phyloP scores from a whole-genome alignment of 2,797 vertebrate genomes.

The Lagocephalus sceleratus region DNA sequence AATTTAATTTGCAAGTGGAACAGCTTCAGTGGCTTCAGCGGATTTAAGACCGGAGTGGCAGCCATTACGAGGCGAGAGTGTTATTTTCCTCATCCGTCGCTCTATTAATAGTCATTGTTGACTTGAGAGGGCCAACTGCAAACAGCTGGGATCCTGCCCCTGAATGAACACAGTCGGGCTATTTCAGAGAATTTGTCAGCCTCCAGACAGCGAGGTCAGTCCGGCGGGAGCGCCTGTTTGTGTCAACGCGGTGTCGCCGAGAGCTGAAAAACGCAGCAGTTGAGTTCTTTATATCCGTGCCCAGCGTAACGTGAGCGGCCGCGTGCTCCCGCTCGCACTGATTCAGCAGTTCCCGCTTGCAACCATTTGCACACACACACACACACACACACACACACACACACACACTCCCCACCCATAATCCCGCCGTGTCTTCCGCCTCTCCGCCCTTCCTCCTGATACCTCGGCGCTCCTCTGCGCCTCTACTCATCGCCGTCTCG shows the following conservation, averaged over 20 bases:
- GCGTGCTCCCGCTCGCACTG: constrained; percentile 37
- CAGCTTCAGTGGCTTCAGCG: constrained; percentile 38
- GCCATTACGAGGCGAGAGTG: constrained; percentile 39
- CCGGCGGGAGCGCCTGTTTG: constrained; percentile 30
- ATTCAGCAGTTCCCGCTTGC: constrained; percentile 56
- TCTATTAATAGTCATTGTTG: constrained; percentile 49
- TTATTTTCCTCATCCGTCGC: constrained; percentile 42
- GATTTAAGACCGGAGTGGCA: constrained; percentile 49
- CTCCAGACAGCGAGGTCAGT: constrained; percentile 23
- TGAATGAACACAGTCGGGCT: constrained; percentile 21
- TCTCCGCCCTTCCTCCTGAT: constrained; percentile 6
- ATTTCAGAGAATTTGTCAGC: constrained; percentile 34
- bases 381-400: no score
- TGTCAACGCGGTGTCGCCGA: constrained; percentile 1
- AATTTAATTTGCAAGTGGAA: constrained; percentile 76
- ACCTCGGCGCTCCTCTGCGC: not conserved
- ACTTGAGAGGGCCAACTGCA: constrained; percentile 21
- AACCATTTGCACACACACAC: constrained; percentile 30
- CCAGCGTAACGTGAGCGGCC: constrained; percentile 61
- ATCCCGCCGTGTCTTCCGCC: constrained; percentile 25
- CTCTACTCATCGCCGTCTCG: not conserved
- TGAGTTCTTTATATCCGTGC: constrained; percentile 34
- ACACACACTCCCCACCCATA: no score
- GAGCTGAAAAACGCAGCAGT: constrained; percentile 31
- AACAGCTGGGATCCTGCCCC: constrained; percentile 31